Evolutionary conservation across 2,113 vertebrate genomes (phyloP).

Genomic region (Rutilus rutilus): DNA sequence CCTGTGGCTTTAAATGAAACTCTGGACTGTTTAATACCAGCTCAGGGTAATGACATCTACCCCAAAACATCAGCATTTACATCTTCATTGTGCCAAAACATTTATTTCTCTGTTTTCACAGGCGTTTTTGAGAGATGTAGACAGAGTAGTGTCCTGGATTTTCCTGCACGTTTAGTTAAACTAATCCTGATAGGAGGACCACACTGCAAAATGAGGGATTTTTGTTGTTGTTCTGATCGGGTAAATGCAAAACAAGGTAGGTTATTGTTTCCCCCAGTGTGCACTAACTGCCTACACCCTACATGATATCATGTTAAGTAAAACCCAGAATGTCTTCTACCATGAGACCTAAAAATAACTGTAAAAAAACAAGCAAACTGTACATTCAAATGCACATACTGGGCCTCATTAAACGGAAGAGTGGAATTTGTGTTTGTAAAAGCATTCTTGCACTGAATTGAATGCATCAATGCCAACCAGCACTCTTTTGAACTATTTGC

Average conservation of each 20-base stretch:
- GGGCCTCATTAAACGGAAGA: background rate
- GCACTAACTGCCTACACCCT: background rate
- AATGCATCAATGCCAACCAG: background rate
- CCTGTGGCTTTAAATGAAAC: background rate
- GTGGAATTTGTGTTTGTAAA: background rate
- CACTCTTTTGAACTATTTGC: background rate
- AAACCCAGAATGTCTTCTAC: background rate
- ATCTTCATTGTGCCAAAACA: background rate
- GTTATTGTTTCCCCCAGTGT: background rate
- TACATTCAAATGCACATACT: background rate
- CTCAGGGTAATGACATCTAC: background rate
- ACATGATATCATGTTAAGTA: background rate
- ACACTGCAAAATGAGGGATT: background rate
- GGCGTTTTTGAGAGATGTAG: background rate
- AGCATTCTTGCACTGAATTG: background rate
- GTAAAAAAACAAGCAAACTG: background rate
- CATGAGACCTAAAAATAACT: background rate
- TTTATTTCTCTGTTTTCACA: conserved; percentile 1
- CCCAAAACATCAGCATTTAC: conserved; percentile 1
- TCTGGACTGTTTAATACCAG: background rate
- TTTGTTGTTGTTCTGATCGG: background rate
- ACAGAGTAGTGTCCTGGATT: background rate
- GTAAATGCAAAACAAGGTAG: conserved; percentile 17
- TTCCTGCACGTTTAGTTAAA: background rate
- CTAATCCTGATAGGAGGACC: background rate